These are phyloP conservation scores for Loxodonta africana DNA, from an alignment of 2,113 vertebrate genomes.

Conservation along the genomic window DNA sequence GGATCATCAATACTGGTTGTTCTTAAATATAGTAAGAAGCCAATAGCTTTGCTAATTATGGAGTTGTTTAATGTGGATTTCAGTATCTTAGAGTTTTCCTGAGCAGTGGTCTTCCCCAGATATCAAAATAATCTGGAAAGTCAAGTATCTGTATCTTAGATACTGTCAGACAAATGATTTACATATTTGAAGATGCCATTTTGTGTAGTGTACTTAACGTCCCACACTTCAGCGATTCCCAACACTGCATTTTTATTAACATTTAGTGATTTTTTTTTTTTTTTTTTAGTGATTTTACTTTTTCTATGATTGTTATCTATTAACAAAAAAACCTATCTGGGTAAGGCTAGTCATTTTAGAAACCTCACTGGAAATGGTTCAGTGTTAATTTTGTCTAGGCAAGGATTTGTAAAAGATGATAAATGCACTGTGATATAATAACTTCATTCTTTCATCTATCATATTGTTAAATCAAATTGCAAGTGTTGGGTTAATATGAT, in stretches of 20 bases:
- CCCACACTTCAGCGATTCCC: conserved; percentile 24
- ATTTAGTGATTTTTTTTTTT: conserved; percentile 74
- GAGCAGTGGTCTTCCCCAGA: conserved; percentile 34
- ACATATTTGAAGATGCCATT: conserved; percentile 59
- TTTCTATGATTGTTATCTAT: conserved; percentile 70
- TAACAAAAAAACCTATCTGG: conserved; percentile 72
- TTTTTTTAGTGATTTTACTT: conserved; percentile 69
- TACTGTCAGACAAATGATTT: conserved; percentile 68
- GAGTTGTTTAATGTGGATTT: conserved; percentile 60
- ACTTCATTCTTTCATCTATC: conserved; percentile 80
- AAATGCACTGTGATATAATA: conserved; percentile 75
- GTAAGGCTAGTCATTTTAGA: conserved; percentile 67
- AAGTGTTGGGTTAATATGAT: conserved; percentile 75
- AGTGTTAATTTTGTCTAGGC: conserved; percentile 81
- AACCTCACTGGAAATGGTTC: conserved; percentile 67
- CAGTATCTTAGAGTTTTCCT: conserved; percentile 60
- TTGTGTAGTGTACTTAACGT: conserved; percentile 72
- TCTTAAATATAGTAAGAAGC: conserved; percentile 55
- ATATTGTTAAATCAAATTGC: conserved; percentile 82
- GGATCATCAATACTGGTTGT: not conserved
- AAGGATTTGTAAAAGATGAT: conserved; percentile 78
- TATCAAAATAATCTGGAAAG: conserved; percentile 72
- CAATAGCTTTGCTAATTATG: conserved; percentile 53
- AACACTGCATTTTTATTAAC: conserved; percentile 52
- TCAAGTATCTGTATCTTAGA: conserved; percentile 55